Base-by-base conservation (phyloP, 2,888 invertebrate species). In the Cyclophora albipunctata region DNA sequence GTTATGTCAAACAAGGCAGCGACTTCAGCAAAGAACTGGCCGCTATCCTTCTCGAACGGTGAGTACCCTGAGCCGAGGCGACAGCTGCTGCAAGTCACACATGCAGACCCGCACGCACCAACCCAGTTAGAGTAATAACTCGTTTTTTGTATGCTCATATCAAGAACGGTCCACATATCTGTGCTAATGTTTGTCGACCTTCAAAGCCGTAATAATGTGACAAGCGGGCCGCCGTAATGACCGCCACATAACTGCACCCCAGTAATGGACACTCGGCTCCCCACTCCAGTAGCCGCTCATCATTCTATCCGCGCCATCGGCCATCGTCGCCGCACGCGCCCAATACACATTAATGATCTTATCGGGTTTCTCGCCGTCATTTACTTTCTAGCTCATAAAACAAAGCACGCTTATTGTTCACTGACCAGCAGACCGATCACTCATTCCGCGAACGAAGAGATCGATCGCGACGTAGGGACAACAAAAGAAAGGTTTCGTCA, bases 21-120 rank as follows among this genome's bases (percentile, higher is more conserved):
- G 97, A 98, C 77, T 96, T 97, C 78, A 96, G 97, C 85, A 97
- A 98, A 74, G 98, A 98, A 73, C 89, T 98, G 48, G 92, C 96
- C 4, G 90, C 92, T 45, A 95, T 98, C 69, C 86, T 98, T 62
- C 96, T 97, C 83, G 98, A 98, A 89, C 95, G 98, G 97, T 97
- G 86, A 46, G 78, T 37, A 37, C 4, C 5, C 20, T 20, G 20
- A 37, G 5, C 37, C 5, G 37, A 37, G 37, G 37, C 4, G 37
- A 5, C 37, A 37, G 5, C 37, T 1, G 37, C 37, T 37, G 4
- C 37, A 37, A 37, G 37, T 37, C 37, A 20, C 5, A 6, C 20
- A 33, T 33, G 5, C 5, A 7, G 42, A 20, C 0, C 7, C 40
- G 33, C 33, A 43, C 20, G 20, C 5, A 43, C 43, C 7, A 6